These are phyloP conservation scores for Prochilodus magdalenae DNA, from an alignment of 2,113 vertebrate genomes.

Conservation along the genomic window DNA sequence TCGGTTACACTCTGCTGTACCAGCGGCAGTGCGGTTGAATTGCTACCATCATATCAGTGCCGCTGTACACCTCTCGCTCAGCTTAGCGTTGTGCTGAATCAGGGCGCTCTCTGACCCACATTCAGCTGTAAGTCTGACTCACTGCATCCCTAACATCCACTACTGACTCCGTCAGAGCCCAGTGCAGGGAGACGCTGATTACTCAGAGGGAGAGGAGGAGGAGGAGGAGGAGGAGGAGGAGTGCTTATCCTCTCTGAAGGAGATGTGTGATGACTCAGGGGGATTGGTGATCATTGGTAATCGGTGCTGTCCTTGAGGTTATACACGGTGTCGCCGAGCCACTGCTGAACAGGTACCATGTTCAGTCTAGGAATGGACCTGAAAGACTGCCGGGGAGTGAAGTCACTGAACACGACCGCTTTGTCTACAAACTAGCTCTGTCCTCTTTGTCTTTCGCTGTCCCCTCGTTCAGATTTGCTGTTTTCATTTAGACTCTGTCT, in stretches of 20 bases:
- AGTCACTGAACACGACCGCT: too few species aligned
- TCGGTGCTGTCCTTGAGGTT: slow-evolving; percentile 12
- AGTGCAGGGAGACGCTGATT: background rate
- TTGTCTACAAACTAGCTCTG: background rate
- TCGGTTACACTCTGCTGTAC: too few species aligned
- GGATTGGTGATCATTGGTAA: slow-evolving; percentile 3
- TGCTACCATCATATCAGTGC: background rate
- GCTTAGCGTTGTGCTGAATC: background rate
- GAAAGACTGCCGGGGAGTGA: too few species aligned
- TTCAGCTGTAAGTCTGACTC: background rate
- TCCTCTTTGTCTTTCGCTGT: background rate
- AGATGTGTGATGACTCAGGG: slow-evolving; percentile 25
- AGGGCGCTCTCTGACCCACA: background rate
- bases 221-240: background rate
- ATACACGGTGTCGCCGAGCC: background rate
- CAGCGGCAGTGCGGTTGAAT: background rate
- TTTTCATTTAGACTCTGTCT: too few species aligned
- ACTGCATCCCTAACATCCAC: background rate
- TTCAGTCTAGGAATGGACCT: background rate
- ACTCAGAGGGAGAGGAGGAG: background rate
- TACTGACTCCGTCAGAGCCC: background rate
- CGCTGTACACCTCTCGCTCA: background rate
- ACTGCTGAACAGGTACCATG: background rate
- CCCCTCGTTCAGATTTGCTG: background rate
- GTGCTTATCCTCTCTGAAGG: background rate